These are phyloP conservation scores for Bolinopsis microptera DNA, from an alignment of 37 sponge, comb jelly and placozoan genomes.

Conservation along the genomic window DNA sequence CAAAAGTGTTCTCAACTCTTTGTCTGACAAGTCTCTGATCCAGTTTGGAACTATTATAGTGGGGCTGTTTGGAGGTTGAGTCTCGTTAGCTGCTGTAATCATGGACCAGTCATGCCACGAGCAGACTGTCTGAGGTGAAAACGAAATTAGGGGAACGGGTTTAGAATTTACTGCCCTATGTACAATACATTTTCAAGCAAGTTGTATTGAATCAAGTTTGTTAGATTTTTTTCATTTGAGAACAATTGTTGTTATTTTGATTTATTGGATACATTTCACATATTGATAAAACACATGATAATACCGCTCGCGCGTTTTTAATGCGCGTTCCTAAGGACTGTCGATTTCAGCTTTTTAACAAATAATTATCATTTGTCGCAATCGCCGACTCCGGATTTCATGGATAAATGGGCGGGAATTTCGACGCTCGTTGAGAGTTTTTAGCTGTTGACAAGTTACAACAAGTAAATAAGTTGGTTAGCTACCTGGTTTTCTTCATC, in stretches of 20 bases:
- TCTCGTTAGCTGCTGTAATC: background rate
- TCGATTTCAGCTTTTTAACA: background rate
- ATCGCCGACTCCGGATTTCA: background rate
- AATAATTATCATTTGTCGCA: background rate
- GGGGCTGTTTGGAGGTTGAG: background rate
- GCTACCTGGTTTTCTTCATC: background rate
- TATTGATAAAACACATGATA: too few relatives aligned
- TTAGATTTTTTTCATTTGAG: too few relatives aligned
- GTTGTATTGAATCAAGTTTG: too few relatives aligned
- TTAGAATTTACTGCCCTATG: too few relatives aligned
- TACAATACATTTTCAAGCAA: too few relatives aligned
- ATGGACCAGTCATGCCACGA: slow-evolving; percentile 39
- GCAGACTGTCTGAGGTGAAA: background rate
- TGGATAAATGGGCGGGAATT: background rate
- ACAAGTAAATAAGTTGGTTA: too few relatives aligned
- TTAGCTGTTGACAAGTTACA: too few relatives aligned
- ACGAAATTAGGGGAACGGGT: too few relatives aligned
- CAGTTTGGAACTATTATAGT: slow-evolving; percentile 4
- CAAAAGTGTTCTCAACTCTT: background rate
- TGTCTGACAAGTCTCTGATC: background rate
- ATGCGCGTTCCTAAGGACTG: background rate
- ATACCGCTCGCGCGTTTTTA: background rate
- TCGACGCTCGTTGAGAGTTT: too few relatives aligned
- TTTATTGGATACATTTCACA: too few relatives aligned
- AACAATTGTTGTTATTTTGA: too few relatives aligned